Percentiles rank a stretch among this genome's conserved stretches.
Evolutionary conservation across 2,797 vertebrate genomes (phyloP).

Genomic region (Oreochromis grahami): DNA sequence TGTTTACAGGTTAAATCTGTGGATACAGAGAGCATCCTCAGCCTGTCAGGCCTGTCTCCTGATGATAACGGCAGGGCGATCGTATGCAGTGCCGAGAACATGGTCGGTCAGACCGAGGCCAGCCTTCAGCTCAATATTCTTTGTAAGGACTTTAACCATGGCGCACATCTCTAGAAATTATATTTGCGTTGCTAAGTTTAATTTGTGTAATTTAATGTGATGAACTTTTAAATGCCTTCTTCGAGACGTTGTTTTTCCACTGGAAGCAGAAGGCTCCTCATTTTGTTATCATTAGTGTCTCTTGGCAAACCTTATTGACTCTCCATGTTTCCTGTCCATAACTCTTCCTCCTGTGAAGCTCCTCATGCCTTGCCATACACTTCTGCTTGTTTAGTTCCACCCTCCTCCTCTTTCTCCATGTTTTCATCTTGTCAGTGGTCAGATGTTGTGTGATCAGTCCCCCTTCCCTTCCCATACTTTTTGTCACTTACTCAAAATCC

Average conservation of each 20-base stretch:
- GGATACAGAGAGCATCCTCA: conserved; percentile 80
- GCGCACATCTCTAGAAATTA: conserved; percentile 1
- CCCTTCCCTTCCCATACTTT: not conserved
- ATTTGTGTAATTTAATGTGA: conserved; percentile 35
- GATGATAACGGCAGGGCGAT: conserved; percentile 88
- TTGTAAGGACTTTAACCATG: conserved; percentile 80
- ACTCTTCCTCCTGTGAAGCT: conserved; percentile 68
- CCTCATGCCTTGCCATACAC: conserved; percentile 28
- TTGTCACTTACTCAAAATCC: not conserved
- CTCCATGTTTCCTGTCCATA: conserved; percentile 59
- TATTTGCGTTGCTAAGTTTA: not conserved
- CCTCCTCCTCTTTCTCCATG: conserved; percentile 19
- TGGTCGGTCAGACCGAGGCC: conserved; percentile 88
- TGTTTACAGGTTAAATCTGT: conserved; percentile 78
- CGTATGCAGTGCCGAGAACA: conserved; percentile 90
- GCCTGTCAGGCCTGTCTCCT: conserved; percentile 86
- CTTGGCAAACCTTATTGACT: conserved; percentile 58
- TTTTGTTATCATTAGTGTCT: conserved; percentile 57
- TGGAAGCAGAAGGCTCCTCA: conserved; percentile 33
- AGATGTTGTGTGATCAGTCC: not conserved
- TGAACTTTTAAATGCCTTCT: conserved; percentile 28
- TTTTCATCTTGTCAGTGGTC: conserved; percentile 22
- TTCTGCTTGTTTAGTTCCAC: conserved; percentile 20
- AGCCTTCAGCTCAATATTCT: conserved; percentile 89
- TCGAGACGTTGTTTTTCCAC: conserved; percentile 23